A percentile compares a stretch with the other conserved stretches of the same genome.
Evolutionary conservation across 2,888 invertebrate genomes (phyloP).

Genomic region (Sinelater perroti): DNA sequence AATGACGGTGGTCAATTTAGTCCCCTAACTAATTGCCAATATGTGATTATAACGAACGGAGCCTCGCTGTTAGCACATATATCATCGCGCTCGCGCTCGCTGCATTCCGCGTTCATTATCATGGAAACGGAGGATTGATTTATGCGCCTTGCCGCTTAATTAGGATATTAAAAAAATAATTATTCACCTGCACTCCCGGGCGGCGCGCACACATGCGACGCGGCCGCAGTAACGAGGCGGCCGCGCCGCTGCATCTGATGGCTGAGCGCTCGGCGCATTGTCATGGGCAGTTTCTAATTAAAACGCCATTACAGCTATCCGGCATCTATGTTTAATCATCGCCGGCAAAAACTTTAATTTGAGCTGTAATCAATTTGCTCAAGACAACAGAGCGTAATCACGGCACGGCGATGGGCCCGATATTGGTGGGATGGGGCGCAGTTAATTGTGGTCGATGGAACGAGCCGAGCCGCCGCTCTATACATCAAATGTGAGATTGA

Average conservation of each 20-base stretch:
- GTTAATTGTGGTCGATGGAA: conserved; percentile 37
- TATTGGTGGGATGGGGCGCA: conserved; percentile 27
- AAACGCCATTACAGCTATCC: conserved; percentile 50
- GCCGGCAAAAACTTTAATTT: conserved; percentile 59
- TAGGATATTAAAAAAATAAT: conserved; percentile 54
- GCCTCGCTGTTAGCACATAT: conserved; percentile 54
- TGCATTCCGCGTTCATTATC: conserved; percentile 52
- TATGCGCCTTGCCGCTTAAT: conserved; percentile 52
- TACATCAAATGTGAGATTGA: conserved; percentile 24
- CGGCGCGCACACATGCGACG: not conserved
- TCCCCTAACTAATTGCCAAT: conserved; percentile 62
- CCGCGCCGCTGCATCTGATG: conserved; percentile 28
- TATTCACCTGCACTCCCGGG: conserved; percentile 30
- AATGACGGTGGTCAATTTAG: conserved; percentile 62
- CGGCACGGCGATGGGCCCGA: conserved; percentile 40
- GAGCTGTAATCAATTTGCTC: conserved; percentile 60
- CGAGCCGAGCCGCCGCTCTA: conserved; percentile 24
- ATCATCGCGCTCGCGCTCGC: conserved; percentile 50
- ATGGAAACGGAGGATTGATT: conserved; percentile 51
- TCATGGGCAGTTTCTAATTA: conserved; percentile 54
- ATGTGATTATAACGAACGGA: conserved; percentile 61
- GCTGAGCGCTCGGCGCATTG: conserved; percentile 43
- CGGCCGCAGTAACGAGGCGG: conserved; percentile 3
- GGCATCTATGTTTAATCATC: conserved; percentile 56
- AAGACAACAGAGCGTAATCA: conserved; percentile 60